Evolutionary conservation across 2,797 vertebrate genomes (phyloP).

Genomic region (Pipistrellus pygmaeus): DNA sequence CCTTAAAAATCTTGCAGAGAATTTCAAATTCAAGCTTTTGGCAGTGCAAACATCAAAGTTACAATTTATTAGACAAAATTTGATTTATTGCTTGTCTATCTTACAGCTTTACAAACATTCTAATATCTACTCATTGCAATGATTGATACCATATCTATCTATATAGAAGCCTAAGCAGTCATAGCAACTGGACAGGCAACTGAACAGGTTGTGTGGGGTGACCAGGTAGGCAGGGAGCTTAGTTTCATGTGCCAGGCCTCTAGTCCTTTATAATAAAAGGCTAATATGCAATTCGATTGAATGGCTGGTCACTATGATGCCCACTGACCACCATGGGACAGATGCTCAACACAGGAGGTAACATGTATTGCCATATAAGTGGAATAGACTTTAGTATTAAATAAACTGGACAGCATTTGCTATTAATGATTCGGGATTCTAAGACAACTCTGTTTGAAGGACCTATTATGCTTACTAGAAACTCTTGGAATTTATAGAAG

Average conservation of each 20-base stretch:
- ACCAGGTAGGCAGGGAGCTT: too few relatives aligned
- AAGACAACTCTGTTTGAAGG: neutral
- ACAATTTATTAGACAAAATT: neutral
- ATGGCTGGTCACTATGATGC: too few relatives aligned
- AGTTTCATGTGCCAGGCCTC: too few relatives aligned
- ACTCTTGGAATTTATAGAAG: neutral
- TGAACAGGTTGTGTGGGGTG: too few relatives aligned
- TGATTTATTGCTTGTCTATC: neutral
- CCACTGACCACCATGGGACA: too few relatives aligned
- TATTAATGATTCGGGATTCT: neutral
- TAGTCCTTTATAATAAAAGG: too few relatives aligned
- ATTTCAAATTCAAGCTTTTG: neutral
- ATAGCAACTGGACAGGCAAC: too few relatives aligned
- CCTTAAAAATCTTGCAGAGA: neutral
- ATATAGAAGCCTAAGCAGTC: too few relatives aligned
- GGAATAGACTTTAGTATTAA: neutral
- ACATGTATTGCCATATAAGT: neutral
- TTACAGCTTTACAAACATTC: neutral
- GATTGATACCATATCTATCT: too few relatives aligned
- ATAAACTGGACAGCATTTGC: neutral
- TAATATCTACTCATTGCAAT: too few relatives aligned
- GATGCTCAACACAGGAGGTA: neutral
- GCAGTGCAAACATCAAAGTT: neutral
- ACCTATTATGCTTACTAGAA: neutral
- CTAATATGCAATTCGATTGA: too few relatives aligned